Base-by-base conservation (phyloP, 2,113 vertebrate genomes). In the Etheostoma cragini region DNA sequence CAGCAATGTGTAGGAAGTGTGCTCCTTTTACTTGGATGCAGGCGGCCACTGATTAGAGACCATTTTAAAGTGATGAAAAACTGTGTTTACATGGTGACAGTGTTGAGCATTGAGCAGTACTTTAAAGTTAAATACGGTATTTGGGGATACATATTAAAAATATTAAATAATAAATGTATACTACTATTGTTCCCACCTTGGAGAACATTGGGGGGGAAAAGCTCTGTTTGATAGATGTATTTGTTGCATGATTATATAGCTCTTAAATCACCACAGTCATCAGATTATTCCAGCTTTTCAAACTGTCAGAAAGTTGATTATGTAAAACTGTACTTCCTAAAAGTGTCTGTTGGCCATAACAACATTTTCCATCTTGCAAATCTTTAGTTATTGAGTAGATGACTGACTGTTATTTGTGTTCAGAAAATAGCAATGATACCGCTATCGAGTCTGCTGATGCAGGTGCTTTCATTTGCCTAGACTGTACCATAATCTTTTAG, bases 181-280 rank as follows among this genome's bases (percentile, higher is more conserved):
- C 33, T 35, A 35, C 33, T 35, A 35, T 35, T 35, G 33, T 35
- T 35, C 33, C 33, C 33, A 35, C 33, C 33, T 42, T 42, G 38
- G 11, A 42, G 38, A 42, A 42, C 10, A 11, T 2, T 42, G 38
- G 38, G 38, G 8, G 38, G 8, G 10, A 38, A 38, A 38, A 38
- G 35, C 35, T 38, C 35, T 38, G 35, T 8, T 38, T 38, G 16
- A 33, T 15, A 12, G 54, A 49, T 47, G 3, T 35, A 8, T 60
- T 49, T 60, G 56, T 35, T 61, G 13, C 17, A 73, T 61, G 6
- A 72, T 61, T n/a, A 35, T 1, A 22, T n/a, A 19, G 13, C 21
- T n/a, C 45, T 50, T 22, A 62, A 35, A 73, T 62, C 46, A 62
- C n/a, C 45, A 47, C 69, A 60, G 53, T 71, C 53, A 69, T 66